These are phyloP conservation scores for Phrynosoma blainvillii DNA, from an alignment of 2,113 vertebrate species.

Conservation along the genomic window DNA sequence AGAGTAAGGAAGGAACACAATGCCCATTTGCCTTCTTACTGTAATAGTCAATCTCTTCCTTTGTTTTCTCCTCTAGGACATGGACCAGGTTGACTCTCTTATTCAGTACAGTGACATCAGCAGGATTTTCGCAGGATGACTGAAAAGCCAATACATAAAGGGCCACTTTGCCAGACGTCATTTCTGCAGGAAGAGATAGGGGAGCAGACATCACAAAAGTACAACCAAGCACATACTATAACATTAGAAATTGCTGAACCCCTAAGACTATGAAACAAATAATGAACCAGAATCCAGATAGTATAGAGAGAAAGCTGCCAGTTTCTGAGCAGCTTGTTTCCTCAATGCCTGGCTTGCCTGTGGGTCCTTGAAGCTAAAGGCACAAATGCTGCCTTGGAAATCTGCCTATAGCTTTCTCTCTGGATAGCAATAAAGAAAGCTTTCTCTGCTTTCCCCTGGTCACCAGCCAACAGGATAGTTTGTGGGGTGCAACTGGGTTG, in stretches of 20 bases:
- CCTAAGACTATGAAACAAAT: no score
- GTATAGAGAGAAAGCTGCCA: no score
- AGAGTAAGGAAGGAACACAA: not conserved
- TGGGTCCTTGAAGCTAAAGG: no score
- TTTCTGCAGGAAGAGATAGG: conserved; percentile 54
- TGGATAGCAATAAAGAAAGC: no score
- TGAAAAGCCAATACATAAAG: conserved; percentile 70
- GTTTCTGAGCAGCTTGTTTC: no score
- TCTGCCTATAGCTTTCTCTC: no score
- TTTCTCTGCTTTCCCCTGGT: no score
- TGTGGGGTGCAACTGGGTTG: no score
- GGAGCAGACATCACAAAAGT: not conserved
- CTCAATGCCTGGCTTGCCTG: no score
- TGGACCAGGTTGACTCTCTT: not conserved
- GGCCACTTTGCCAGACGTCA: conserved; percentile 66
- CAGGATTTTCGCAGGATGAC: conserved; percentile 71
- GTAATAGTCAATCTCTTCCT: conserved; percentile 31
- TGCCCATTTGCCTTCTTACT: conserved; percentile 12
- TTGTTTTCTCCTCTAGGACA: conserved; percentile 33
- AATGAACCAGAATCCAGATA: no score
- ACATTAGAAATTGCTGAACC: not conserved
- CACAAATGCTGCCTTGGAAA: no score
- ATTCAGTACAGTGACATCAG: not conserved
- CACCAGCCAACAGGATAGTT: no score
- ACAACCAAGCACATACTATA: not conserved